Evolutionary conservation across 2,888 invertebrate genomes (phyloP), one percentile per base, ranked within the genome.

Genomic region (Netelia melanura): DNA sequence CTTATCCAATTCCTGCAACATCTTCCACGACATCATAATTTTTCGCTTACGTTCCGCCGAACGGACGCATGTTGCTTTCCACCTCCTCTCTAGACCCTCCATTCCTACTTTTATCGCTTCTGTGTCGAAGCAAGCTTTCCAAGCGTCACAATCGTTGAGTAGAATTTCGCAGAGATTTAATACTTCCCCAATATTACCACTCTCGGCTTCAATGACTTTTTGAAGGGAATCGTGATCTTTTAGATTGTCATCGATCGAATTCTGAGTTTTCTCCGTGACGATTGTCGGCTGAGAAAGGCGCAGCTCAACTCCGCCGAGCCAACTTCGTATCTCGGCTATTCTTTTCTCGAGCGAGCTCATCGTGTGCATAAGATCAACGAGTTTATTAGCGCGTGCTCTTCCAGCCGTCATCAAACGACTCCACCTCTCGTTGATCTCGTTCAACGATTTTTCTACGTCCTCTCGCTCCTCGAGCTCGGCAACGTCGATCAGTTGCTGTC

Each of bases 131-230:
- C 97, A 96, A 0, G 96, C 95, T 90, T 96, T 96, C 93, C 96
- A 95, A 0, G 96, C 95, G 88, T 97, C 97, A 1, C 96, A 96
- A 89, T 98, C 97, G 89, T 95, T 97, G 65, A 97, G 94, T 1
- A 98, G 94, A 65, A 97, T 95, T 89, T 98, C 97, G 89, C 97
- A 97, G 17, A 97, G 95, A 91, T 97, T 97, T 1, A 98, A 93
- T 0, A 97, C 96, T 91, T 97, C 97, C 1, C 96, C 97, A 3
- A 98, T 95, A 89, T 97, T 96, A 68, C 96, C 95, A 91, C 97
- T 97, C 90, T 97, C 96, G 21, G 95, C 95, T 92, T 97, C 97
- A 61, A 98, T 97, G 6, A 95, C 95, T 83, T 96, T 96, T 90
- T 97, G 97, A 43, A 98, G 95, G 76, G 95, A 95, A 58, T 97